A percentile compares a stretch with the other conserved stretches of the same genome.
These are phyloP conservation scores for Siniperca scherzeri DNA, from an alignment of 2,797 vertebrate genomes.

Conservation along the genomic window DNA sequence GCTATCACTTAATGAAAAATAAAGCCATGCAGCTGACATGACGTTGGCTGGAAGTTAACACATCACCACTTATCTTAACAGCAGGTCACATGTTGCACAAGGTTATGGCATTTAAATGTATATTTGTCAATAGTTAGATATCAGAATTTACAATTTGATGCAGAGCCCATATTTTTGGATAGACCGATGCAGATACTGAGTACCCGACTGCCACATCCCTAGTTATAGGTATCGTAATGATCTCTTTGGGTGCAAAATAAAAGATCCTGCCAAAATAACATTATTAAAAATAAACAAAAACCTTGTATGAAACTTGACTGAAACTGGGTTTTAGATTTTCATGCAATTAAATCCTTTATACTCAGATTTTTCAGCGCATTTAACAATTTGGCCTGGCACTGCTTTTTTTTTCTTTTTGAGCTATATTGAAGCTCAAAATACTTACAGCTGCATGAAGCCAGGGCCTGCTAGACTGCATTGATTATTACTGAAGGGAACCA, in stretches of 20 bases:
- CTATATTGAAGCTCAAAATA: conserved; percentile 24
- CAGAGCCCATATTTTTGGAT: neutral
- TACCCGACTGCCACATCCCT: neutral
- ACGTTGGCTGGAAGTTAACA: neutral
- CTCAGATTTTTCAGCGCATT: conserved; percentile 10
- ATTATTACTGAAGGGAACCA: conserved; percentile 51
- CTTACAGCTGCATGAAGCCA: conserved; percentile 37
- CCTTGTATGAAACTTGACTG: neutral
- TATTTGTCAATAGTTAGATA: neutral
- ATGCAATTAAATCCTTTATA: neutral
- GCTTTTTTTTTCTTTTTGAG: neutral
- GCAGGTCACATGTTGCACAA: neutral
- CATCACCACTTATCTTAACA: neutral
- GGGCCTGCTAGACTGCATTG: conserved; percentile 30
- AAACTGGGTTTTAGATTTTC: neutral
- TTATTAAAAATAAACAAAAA: too few species aligned
- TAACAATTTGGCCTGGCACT: neutral
- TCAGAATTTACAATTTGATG: too few species aligned
- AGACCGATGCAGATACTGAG: neutral
- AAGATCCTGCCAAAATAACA: neutral
- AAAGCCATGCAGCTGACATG: neutral
- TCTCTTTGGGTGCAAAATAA: neutral
- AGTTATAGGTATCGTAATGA: neutral
- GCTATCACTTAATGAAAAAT: neutral
- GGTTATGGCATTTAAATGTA: neutral